phyloP scores from a whole-genome alignment of 2,888 invertebrate genomes.

The Philaethria dido region DNA sequence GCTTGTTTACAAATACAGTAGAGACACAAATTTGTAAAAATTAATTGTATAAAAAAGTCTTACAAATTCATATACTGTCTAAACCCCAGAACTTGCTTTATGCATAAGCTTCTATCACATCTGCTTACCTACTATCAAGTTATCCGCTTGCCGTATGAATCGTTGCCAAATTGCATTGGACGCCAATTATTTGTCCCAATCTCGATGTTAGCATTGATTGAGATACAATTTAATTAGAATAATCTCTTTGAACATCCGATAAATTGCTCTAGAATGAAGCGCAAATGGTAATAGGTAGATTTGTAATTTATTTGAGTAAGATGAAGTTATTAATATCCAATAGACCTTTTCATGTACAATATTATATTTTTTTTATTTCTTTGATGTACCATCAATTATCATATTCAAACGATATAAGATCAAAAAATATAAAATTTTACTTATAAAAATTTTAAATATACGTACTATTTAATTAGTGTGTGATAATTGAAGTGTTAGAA shows the following conservation, averaged over 20 bases:
- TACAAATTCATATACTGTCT: not conserved
- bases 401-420: too few species aligned
- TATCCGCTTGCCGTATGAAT: constrained; percentile 14
- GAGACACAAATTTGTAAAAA: not conserved
- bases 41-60: not conserved
- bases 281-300: not conserved
- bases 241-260: constrained; percentile 26
- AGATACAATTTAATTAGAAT: constrained; percentile 25
- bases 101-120: constrained; percentile 27
- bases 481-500: too few species aligned
- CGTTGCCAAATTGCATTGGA: constrained; percentile 33
- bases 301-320: too few species aligned
- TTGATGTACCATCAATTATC: too few species aligned
- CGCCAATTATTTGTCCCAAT: constrained; percentile 33
- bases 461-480: too few species aligned
- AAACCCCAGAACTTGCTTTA: constrained; percentile 2
- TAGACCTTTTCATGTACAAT: not conserved
- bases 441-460: too few species aligned
- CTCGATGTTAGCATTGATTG: constrained; percentile 23
- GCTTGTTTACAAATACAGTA: too few species aligned
- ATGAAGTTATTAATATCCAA: too few species aligned
- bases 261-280: constrained; percentile 5
- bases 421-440: too few species aligned
- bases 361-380: too few species aligned
- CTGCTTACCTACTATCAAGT: constrained; percentile 27